Evolutionary conservation across 2,797 vertebrate genomes (phyloP), one percentile per base, ranked within the genome.

Genomic region (Buceros bicornis): DNA sequence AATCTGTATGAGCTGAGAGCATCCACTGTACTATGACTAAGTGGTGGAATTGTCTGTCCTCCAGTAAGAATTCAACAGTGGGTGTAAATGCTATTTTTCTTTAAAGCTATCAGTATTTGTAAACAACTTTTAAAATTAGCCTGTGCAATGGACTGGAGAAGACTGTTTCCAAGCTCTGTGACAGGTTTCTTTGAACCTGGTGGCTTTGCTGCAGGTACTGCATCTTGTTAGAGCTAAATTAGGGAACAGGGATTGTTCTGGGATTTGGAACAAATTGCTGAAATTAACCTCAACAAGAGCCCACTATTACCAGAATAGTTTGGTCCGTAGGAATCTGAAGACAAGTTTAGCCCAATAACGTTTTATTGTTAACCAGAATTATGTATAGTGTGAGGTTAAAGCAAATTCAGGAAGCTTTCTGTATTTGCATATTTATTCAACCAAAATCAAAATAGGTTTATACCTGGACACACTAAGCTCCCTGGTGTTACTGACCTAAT

Each of bases 361-460:
- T 43, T 33, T 42, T 83, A 77, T 73, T 67, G 26, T 71, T 91
- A 40, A 79, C 57, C 13, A 50, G 25, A 77, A 51, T 73, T 77
- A 61, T 40, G 14, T 51, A 29, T 43, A 42, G 7, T 33, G 28
- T 2, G 1, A 76, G 16, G 33, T 78, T 71, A 89, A 80, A 70
- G 25, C 45, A 92, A 85, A 87, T 77, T 74, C 50, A 92, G 31
- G 21, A 82, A 87, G 12, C 29, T 80, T 78, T 26, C 33, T 91
- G 82, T 79, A 61, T 90, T 94, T 91, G 72, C 26, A 20, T 85
- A 58, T 86, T 93, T 85, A 80, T 95, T 90, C 47, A 78, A 33
- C 37, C 37, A 83, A 69, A 94, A 91, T 89, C 26, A 89, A 40
- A 73, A 85, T 26, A 65, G 16, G 29, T 65, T 89, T 60, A 20